These are phyloP conservation scores for Phortica variegata DNA, from an alignment of 1,140 invertebrate genomes.

Conservation along the genomic window DNA sequence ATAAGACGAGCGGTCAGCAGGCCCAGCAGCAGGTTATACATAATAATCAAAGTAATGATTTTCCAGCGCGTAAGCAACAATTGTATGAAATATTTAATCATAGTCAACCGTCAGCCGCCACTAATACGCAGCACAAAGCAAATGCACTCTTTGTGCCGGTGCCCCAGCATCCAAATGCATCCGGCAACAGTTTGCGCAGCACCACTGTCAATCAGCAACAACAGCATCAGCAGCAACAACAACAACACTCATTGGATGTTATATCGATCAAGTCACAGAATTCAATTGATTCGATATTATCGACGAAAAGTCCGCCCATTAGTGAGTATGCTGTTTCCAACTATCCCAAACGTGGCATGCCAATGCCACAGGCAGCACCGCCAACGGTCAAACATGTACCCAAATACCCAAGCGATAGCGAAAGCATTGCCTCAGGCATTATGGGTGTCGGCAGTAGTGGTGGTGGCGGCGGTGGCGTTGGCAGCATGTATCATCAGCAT, in stretches of 20 bases:
- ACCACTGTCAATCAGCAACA: slow-evolving; percentile 15
- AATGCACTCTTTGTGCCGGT: slow-evolving; percentile 37
- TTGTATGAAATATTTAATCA: slow-evolving; percentile 47
- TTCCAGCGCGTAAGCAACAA: slow-evolving; percentile 47
- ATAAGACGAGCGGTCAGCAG: slow-evolving; percentile 52
- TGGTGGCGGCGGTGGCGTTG: slow-evolving; percentile 11
- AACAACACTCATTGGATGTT: slow-evolving; percentile 30
- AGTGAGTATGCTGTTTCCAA: slow-evolving; percentile 32
- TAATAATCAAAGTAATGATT: slow-evolving; percentile 26
- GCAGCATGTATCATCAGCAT: slow-evolving; percentile 10
- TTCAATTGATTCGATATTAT: slow-evolving; percentile 53
- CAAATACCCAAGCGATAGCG: slow-evolving; percentile 64
- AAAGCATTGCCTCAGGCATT: slow-evolving; percentile 62
- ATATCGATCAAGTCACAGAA: slow-evolving; percentile 55
- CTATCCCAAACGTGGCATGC: slow-evolving; percentile 38
- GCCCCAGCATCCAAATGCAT: slow-evolving; percentile 16
- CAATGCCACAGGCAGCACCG: slow-evolving; percentile 30
- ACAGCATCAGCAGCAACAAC: slow-evolving; percentile 22
- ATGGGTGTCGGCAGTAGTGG: slow-evolving; percentile 12
- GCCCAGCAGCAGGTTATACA: slow-evolving; percentile 49
- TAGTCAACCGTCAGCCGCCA: slow-evolving; percentile 18
- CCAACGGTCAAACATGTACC: slow-evolving; percentile 61
- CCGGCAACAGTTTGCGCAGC: slow-evolving; percentile 11
- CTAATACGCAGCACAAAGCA: slow-evolving; percentile 20
- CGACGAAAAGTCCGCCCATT: slow-evolving; percentile 48